These are phyloP conservation scores for Chionomys nivalis DNA, from an alignment of 2,113 vertebrate species.

Conservation along the genomic window DNA sequence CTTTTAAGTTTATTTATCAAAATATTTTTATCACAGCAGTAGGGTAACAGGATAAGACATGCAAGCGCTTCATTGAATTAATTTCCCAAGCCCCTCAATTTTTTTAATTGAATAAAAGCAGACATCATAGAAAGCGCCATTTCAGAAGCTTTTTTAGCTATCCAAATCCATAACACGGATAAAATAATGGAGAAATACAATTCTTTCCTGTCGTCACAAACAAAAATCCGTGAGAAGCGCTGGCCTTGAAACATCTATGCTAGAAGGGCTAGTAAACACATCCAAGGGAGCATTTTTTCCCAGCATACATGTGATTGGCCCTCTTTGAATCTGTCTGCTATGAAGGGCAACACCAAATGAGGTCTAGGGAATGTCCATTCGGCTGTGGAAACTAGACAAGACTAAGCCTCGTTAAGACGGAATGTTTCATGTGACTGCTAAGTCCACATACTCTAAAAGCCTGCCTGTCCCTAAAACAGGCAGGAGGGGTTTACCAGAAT, in stretches of 20 bases:
- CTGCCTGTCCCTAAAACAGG: neutral
- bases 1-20: too few relatives aligned
- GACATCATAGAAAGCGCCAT: neutral
- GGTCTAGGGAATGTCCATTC: neutral
- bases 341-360: slow-evolving; percentile 7
- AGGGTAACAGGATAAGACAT: too few relatives aligned
- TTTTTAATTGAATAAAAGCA: too few relatives aligned
- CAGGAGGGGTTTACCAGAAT: neutral
- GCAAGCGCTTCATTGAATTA: too few relatives aligned
- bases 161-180: neutral
- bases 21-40: too few relatives aligned
- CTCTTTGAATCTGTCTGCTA: slow-evolving; percentile 16
- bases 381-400: slow-evolving; percentile 7
- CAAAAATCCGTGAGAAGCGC: neutral
- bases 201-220: neutral
- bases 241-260: slow-evolving; percentile 4
- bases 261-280: neutral
- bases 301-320: neutral
- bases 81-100: too few relatives aligned
- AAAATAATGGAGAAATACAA: neutral
- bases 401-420: neutral
- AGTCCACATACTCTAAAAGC: neutral
- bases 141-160: slow-evolving; percentile 25
- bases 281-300: neutral
- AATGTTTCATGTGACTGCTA: neutral